Base-by-base conservation (phyloP, 2,888 invertebrate genomes). In the Pardosa pseudoannulata region DNA sequence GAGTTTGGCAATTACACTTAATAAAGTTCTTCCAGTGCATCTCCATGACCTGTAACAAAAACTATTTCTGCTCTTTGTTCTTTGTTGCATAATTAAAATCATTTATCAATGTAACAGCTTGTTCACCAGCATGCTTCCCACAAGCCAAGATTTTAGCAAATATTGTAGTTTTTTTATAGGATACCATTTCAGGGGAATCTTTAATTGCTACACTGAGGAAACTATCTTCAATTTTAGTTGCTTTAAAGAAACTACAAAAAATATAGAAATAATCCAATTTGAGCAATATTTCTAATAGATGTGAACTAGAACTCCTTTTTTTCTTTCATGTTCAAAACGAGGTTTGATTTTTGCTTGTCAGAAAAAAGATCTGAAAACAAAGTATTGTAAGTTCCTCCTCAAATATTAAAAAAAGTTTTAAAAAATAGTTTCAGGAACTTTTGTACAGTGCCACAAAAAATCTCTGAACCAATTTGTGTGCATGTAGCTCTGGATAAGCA, bases 81-180 rank as follows among this genome's bases (percentile, higher is more conserved):
- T 64, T 64, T 64, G 64, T 27, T 64, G 64, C 13, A 64, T 27
- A 64, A 64, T 64, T 64, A 64, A 64, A 64, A 13, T 64, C 64
- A 5, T 64, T 19, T 11, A 64, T 64, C 27, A 16, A 64, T 19
- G n/a, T 27, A 64, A 64, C 64, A 64, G 64, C 27, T 27, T 64
- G 64, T 64, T 64, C 64, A 27, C 1, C 64, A 27, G 27, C 64
- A 64, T 64, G 23, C n/a, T 64, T 64, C 27, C n/a, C 64, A 28
- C 64, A 64, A 64, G 28, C 23, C 64, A 64, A 16, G 28, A 23
- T 64, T 16, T 64, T 19, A 27, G 64, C 19, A 64, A 27, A 64
- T 64, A 64, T 27, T 64, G 19, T 13, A 64, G 27, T 27, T 64
- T 64, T 64, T 64, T 64, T 64, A 64, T 5, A 64, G 64, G 19